Conservation (phyloP, 2,888 invertebrate species). For the Nomada goodeniana region DNA sequence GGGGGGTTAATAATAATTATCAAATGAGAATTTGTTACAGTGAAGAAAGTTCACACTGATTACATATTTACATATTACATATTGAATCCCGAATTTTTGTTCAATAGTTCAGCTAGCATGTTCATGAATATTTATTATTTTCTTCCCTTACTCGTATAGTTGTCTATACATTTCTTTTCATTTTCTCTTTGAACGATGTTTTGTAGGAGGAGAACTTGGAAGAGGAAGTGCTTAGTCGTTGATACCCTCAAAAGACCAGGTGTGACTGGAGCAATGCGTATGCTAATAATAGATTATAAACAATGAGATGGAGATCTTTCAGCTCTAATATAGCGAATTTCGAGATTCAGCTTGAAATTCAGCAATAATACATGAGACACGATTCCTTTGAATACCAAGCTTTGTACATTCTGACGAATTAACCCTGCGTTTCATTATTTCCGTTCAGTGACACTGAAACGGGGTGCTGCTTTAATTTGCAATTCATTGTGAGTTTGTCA, state of each 20-base stretch:
- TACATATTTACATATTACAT: no score
- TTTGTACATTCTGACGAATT: constrained; percentile 15
- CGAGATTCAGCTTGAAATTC: constrained; percentile 7
- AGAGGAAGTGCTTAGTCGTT: background rate
- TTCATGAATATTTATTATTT: no score
- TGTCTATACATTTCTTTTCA: no score
- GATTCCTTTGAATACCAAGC: background rate
- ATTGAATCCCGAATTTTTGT: no score
- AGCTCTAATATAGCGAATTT: constrained; percentile 21
- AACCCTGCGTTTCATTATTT: background rate
- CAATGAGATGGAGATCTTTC: constrained; percentile 22
- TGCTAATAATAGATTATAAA: constrained; percentile 51
- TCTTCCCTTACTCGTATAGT: no score
- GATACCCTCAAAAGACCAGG: constrained; percentile 16
- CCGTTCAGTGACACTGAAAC: background rate
- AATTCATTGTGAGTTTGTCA: background rate
- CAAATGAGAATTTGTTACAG: no score
- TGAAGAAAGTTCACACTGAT: no score
- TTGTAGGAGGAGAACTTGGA: background rate
- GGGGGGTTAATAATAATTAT: no score
- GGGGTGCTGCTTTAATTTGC: background rate
- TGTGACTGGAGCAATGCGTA: constrained; percentile 39
- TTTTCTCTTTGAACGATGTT: background rate
- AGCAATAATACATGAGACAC: constrained; percentile 5
- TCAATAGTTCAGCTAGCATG: no score